phyloP scores from a whole-genome alignment of 1,140 invertebrate genomes.

The Hypsibius dujardini region DNA sequence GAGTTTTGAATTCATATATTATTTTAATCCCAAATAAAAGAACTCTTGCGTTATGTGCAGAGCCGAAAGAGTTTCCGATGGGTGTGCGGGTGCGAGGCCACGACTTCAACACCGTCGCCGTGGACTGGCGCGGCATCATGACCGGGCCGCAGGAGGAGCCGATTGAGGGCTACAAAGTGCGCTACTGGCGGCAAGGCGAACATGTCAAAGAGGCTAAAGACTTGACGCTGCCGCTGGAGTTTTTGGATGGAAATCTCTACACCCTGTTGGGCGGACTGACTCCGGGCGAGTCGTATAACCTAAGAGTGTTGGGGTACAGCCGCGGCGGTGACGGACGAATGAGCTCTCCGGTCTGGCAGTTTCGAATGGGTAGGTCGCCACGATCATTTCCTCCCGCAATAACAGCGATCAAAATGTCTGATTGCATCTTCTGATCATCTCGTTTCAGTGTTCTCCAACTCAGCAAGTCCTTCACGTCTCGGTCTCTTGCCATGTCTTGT shows the following conservation, averaged over 20 bases:
- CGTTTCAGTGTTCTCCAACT: too few species aligned
- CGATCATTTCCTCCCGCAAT: too few species aligned
- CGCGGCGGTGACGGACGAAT: constrained; percentile 84
- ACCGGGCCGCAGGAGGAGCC: constrained; percentile 68
- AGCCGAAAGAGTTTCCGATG: constrained; percentile 20
- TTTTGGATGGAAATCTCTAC: constrained; percentile 49
- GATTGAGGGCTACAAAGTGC: constrained; percentile 71
- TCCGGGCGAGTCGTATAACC: constrained; percentile 55
- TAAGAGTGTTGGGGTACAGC: constrained; percentile 76
- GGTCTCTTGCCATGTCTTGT: too few species aligned
- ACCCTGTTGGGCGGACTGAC: constrained; percentile 55
- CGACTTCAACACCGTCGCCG: constrained; percentile 49
- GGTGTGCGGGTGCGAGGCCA: constrained; percentile 18
- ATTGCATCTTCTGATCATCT: too few species aligned
- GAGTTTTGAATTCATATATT: too few species aligned
- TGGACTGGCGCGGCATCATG: constrained; percentile 72
- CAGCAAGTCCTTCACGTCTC: too few species aligned
- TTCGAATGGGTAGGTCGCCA: constrained; percentile 34
- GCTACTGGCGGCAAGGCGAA: constrained; percentile 77
- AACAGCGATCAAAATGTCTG: too few species aligned
- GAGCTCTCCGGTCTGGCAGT: constrained; percentile 71
- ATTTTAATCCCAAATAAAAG: too few species aligned
- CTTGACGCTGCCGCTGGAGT: constrained; percentile 46
- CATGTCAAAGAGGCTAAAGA: constrained; percentile 77
- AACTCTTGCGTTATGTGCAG: constrained; percentile 7